Evolutionary conservation across 2,888 invertebrate genomes (phyloP), one percentile per base, ranked within the genome.

Genomic region (Cecidostiba fungosa): DNA sequence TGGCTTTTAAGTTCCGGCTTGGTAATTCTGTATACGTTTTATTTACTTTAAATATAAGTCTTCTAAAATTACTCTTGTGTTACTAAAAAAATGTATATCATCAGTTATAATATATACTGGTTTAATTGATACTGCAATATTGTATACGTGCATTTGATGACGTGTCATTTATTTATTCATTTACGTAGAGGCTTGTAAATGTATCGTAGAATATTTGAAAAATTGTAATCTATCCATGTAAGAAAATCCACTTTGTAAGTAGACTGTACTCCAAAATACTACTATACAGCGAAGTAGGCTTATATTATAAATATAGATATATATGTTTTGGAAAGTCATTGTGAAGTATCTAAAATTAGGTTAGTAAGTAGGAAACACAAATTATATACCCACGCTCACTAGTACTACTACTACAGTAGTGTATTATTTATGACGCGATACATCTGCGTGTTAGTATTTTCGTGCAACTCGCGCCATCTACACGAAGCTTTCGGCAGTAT

Each of bases 291-390:
- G n/a, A n/a, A n/a, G n/a, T n/a, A n/a, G n/a, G n/a, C n/a, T n/a
- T n/a, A n/a, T n/a, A n/a, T n/a, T n/a, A n/a, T n/a, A n/a, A n/a
- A n/a, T n/a, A n/a, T n/a, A n/a, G n/a, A n/a, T n/a, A n/a, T n/a
- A n/a, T n/a, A n/a, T n/a, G n/a, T 82, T 84, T 78, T 3, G 62
- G 73, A 84, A 84, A 86, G 82, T 32, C 76, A 86, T 86, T 82
- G 86, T 76, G 62, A 47, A 76, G 82, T 10, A 4, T 43, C 86
- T 86, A 86, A 77, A 82, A 86, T 86, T 86, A 66, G 86, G 47
- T 70, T 74, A 47, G 62, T 82, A 78, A 79, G 36, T 78, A 73
- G 79, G 74, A 86, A 74, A 82, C 19, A n/a, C 14, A 66, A 76
- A 26, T 69, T 66, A 59, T 16, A 81, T 81, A 78, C 84, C 80